Evolutionary conservation across 2,113 vertebrate species (phyloP).

Genomic region (Notiomystis cincta): DNA sequence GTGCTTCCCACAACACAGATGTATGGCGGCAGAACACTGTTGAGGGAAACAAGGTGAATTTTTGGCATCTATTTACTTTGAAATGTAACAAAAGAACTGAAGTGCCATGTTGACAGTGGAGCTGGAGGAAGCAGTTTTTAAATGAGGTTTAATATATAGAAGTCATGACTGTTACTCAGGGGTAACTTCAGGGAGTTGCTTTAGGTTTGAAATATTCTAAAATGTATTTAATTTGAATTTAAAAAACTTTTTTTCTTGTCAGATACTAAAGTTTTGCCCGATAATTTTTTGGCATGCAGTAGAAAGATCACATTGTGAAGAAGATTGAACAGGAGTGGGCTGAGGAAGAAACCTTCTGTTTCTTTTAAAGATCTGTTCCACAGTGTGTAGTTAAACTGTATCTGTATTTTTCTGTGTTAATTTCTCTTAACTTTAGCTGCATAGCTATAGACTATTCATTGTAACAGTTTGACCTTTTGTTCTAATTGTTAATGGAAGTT

Average conservation of each 20-base stretch:
- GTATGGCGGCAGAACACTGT: neutral
- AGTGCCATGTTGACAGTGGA: neutral
- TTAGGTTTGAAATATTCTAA: neutral
- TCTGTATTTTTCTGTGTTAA: neutral
- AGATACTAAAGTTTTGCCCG: neutral
- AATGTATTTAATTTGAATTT: neutral
- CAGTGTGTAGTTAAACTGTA: neutral
- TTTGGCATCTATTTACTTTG: neutral
- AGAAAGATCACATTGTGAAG: neutral
- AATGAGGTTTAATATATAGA: neutral
- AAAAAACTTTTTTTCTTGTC: neutral
- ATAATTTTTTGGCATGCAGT: neutral
- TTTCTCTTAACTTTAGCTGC: neutral
- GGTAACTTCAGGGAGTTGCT: neutral
- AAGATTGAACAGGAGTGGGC: neutral
- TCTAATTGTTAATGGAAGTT: neutral
- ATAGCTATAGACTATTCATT: neutral
- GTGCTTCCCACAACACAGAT: neutral
- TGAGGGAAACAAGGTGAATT: neutral
- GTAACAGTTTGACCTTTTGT: neutral
- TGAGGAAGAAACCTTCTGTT: neutral
- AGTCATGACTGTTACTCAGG: neutral
- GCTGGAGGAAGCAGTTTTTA: neutral
- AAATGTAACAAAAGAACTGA: neutral
- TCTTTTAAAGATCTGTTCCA: neutral